Conservation (phyloP, 23 tunicate species). For the Halocynthia aurantium region DNA sequence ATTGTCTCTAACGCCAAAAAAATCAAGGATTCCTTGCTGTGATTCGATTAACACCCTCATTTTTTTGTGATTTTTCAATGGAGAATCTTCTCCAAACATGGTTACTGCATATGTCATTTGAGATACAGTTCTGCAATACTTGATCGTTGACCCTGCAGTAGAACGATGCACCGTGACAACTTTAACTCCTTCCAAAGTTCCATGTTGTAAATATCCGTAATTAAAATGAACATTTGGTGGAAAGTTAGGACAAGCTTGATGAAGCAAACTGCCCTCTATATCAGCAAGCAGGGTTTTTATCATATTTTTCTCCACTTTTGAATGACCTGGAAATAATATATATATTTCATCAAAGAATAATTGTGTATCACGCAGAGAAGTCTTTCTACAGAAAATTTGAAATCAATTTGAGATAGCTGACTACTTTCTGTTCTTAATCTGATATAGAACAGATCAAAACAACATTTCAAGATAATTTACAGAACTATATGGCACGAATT, state of each 20-base stretch:
- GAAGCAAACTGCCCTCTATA: slow-evolving; percentile 24
- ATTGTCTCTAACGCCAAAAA: neutral
- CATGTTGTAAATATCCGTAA: slow-evolving; percentile 46
- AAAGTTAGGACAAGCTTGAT: slow-evolving; percentile 43
- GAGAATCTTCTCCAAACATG: slow-evolving; percentile 23
- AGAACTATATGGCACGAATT: no score
- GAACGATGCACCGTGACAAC: slow-evolving; percentile 26
- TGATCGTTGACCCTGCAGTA: slow-evolving; percentile 14
- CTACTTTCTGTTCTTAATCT: no score
- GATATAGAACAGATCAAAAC: no score
- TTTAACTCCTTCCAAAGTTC: slow-evolving; percentile 24
- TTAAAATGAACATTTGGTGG: slow-evolving; percentile 32
- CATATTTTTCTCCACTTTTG: slow-evolving; percentile 33
- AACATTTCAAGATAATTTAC: no score
- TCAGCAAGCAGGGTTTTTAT: slow-evolving; percentile 27
- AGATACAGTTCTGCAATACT: slow-evolving; percentile 35
- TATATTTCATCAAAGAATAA: neutral
- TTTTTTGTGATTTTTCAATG: neutral
- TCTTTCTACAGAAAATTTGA: no score
- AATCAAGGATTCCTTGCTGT: neutral
- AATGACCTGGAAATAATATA: slow-evolving; percentile 55
- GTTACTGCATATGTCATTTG: slow-evolving; percentile 48
- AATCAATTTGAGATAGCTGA: no score
- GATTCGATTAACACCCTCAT: neutral
- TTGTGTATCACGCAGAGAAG: no score